Base-by-base conservation (phyloP, 2,797 vertebrate species). In the Toxotes lorentzi region DNA sequence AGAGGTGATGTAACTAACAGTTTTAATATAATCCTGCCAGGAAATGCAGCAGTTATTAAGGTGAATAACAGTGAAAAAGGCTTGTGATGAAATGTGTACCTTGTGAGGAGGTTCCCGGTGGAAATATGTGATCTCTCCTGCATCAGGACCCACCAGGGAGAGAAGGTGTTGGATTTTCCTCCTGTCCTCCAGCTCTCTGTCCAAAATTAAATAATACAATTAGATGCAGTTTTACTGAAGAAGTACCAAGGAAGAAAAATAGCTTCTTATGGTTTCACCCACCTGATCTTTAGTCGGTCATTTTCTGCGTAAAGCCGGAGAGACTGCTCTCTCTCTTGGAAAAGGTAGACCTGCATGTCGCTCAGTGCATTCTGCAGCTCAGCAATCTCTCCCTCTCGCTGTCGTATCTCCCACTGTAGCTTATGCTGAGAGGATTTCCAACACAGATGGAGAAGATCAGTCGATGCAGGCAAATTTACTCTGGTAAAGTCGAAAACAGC, bases 231-330 rank as follows among this genome's bases (percentile, higher is more conserved):
- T 73, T 38, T 38, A 47, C n/a, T 45, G 23, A 2, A 61, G 2
- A 53, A 48, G 19, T 51, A 8, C 1, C 13, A 40, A 1, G 6
- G 24, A 68, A 69, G 0, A 67, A 45, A 17, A 51, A 43, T 11
- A 5, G 3, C 27, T 60, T 32, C 8, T 17, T 48, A 32, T 40
- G 0, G n/a, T 32, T 43, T 54, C n/a, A 78, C 91, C 69, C 72
- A 99, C 98, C 97, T 98, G 94, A 99, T 99, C 86, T 98, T 98
- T 4, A 99, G 96, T 10, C 96, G 87, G 88, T 99, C 98, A 0
- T 99, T 99, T 92, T 99, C 98, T 0, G 98, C 96, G 74, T 97
- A 96, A 17, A 99, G 96, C 10, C 97, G 94, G 47, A 99, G 94
- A 9, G 97, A 97, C 0, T 98, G 97, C 65, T 99, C 98, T 63